phyloP scores from a whole-genome alignment of 2,888 invertebrate genomes.

The Oxyscelio sp. region DNA sequence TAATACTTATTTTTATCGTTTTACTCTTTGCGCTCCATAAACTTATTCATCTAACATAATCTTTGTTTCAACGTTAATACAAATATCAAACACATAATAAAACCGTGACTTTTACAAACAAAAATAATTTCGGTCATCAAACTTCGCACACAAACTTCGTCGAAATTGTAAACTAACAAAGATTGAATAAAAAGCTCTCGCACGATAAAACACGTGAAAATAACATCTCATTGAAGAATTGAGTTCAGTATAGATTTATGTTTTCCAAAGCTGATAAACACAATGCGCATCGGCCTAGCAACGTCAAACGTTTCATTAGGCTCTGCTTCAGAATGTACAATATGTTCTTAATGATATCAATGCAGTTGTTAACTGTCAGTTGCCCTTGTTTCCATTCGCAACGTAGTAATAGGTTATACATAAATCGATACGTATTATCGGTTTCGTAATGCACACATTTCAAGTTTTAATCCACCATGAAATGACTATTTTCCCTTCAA shows the following conservation, averaged over 20 bases:
- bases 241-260: constrained; percentile 26
- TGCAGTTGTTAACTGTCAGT: constrained; percentile 67
- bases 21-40: no score
- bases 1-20: no score
- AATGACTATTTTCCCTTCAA: constrained; percentile 15
- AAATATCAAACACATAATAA: no score
- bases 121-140: no score
- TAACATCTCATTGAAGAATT: constrained; percentile 19
- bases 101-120: no score
- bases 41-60: no score
- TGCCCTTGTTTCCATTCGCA: constrained; percentile 65
- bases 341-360: constrained; percentile 70
- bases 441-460: constrained; percentile 31
- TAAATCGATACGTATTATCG: constrained; percentile 63
- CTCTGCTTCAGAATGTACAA: constrained; percentile 58
- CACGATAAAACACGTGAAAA: constrained; percentile 30
- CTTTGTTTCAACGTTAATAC: no score
- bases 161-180: no score
- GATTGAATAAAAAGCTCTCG: no score
- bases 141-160: no score
- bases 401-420: constrained; percentile 57
- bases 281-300: constrained; percentile 56
- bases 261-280: constrained; percentile 47
- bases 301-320: constrained; percentile 70
- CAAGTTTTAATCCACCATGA: constrained; percentile 50